Evolutionary conservation across 2,113 vertebrate genomes (phyloP).

Genomic region (Bungarus multicinctus): DNA sequence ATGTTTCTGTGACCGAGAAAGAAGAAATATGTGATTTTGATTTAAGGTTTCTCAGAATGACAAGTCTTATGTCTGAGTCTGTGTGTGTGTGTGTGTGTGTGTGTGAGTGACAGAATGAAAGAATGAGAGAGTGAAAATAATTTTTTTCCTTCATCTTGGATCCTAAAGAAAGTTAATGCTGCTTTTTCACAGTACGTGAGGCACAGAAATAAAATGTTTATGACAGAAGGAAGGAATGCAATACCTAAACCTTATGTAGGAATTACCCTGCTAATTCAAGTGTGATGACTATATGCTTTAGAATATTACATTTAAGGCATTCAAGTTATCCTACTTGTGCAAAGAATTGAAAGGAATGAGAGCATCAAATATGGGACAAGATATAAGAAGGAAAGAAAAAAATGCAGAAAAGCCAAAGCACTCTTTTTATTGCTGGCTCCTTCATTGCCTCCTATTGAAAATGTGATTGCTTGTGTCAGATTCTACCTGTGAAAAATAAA

Average conservation of each 20-base stretch:
- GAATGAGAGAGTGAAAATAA: background rate
- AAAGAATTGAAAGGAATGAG: background rate
- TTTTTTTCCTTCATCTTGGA: background rate
- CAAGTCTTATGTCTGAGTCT: background rate
- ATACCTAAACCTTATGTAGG: rapidly evolving
- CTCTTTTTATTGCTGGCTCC: background rate
- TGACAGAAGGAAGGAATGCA: background rate
- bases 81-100: background rate
- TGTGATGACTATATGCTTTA: background rate
- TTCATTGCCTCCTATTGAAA: background rate
- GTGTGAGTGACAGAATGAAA: background rate
- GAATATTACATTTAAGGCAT: background rate
- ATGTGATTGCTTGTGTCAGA: background rate
- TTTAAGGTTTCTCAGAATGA: background rate
- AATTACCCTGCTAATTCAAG: background rate
- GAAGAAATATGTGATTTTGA: background rate
- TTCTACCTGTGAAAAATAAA: background rate
- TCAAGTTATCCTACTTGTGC: rapidly evolving
- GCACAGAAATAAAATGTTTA: background rate
- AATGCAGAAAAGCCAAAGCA: background rate
- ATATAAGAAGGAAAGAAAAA: background rate
- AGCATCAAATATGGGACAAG: background rate
- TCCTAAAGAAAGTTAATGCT: background rate
- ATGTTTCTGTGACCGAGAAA: background rate
- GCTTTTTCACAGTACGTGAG: background rate